phyloP scores from a whole-genome alignment of 2,888 invertebrate genomes.

The Blastobasis adustella region DNA sequence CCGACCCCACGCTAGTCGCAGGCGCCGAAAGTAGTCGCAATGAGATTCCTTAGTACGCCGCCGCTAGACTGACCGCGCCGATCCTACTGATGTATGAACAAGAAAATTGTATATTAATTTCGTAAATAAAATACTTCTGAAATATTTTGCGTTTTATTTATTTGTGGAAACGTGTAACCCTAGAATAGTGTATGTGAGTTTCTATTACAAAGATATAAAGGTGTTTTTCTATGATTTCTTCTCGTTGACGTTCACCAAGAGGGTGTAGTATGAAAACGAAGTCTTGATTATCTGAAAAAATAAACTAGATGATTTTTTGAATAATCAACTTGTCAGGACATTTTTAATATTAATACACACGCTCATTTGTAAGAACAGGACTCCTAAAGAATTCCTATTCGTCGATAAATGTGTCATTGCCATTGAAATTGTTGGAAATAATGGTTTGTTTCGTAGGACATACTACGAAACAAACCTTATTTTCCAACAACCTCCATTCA shows the following conservation, averaged over 20 bases:
- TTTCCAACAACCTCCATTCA: too few species aligned
- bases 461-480: too few species aligned
- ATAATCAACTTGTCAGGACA: too few species aligned
- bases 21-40: too few species aligned
- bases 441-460: too few species aligned
- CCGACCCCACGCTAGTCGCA: too few species aligned
- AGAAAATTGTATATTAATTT: constrained; percentile 71
- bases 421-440: too few species aligned
- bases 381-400: too few species aligned
- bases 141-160: constrained; percentile 31
- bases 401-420: too few species aligned
- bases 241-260: constrained; percentile 59
- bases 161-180: constrained; percentile 6
- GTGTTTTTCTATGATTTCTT: constrained; percentile 18
- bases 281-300: constrained; percentile 62
- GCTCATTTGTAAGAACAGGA: too few species aligned
- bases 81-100: constrained; percentile 55
- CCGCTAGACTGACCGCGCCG: background rate
- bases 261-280: constrained; percentile 62
- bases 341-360: too few species aligned
- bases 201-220: too few species aligned
- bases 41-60: background rate
- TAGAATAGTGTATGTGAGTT: background rate
- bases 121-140: constrained; percentile 69
- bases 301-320: background rate